These are phyloP conservation scores for Salvator merianae DNA, from an alignment of 2,113 vertebrate genomes.

Conservation along the genomic window DNA sequence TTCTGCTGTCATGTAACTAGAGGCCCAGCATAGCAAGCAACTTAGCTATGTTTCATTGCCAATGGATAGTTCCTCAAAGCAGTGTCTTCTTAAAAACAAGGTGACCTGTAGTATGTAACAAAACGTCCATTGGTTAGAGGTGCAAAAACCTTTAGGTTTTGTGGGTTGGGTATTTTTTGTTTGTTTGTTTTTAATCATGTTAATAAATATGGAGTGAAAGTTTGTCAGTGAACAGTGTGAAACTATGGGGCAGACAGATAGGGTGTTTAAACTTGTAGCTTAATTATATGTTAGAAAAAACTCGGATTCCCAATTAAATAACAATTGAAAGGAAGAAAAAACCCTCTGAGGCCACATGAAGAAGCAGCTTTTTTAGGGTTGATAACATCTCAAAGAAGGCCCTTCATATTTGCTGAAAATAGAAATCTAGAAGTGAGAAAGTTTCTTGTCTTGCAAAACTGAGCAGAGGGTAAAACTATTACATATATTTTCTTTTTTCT, in stretches of 20 bases:
- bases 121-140: too few relatives aligned
- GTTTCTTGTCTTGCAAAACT: conserved; percentile 7
- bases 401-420: not conserved
- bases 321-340: not conserved
- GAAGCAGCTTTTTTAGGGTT: too few relatives aligned
- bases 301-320: not conserved
- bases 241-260: not conserved
- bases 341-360: too few relatives aligned
- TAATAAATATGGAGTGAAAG: not conserved
- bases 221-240: rapidly evolving
- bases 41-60: not conserved
- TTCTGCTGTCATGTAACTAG: not conserved
- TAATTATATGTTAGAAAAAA: not conserved
- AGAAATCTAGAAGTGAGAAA: not conserved
- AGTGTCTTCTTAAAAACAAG: not conserved
- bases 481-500: not conserved
- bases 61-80: not conserved
- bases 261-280: not conserved
- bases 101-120: not conserved
- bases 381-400: not conserved
- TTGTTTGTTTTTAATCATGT: not conserved
- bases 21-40: not conserved
- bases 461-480: not conserved
- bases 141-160: not conserved
- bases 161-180: not conserved